phyloP scores from a whole-genome alignment of 1,140 invertebrate genomes.

The Pseudomyrmex flavicornis region DNA sequence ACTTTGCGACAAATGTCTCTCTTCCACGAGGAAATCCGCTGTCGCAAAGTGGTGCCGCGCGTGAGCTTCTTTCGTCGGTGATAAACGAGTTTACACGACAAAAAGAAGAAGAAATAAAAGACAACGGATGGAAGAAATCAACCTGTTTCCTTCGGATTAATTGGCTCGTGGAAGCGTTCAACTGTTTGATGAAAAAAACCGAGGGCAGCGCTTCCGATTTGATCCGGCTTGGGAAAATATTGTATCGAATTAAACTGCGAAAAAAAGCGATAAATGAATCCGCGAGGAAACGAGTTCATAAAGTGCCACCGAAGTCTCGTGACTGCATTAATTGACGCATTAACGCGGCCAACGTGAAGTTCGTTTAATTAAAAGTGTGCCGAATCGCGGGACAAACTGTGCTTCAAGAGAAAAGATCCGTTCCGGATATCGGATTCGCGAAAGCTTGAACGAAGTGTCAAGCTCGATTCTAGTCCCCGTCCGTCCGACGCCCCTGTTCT shows the following conservation, averaged over 20 bases:
- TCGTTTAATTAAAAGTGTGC: constrained; percentile 30
- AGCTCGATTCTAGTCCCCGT: constrained; percentile 11
- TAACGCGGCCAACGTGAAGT: constrained; percentile 1
- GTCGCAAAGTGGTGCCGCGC: background rate
- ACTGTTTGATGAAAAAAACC: background rate
- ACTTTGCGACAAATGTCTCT: constrained; percentile 34
- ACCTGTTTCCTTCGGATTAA: constrained; percentile 17
- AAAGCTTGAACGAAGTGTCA: constrained; percentile 20
- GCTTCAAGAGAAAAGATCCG: background rate
- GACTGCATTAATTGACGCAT: constrained; percentile 7
- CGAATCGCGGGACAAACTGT: background rate
- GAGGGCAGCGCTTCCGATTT: background rate
- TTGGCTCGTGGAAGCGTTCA: constrained; percentile 15
- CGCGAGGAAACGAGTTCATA: constrained; percentile 7
- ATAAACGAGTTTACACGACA: background rate
- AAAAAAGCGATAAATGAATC: constrained; percentile 5
- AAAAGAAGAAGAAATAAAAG: background rate
- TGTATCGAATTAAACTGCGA: constrained; percentile 22
- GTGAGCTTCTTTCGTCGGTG: background rate
- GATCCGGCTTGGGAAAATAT: background rate
- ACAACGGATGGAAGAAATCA: background rate
- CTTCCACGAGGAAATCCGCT: background rate
- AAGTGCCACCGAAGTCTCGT: constrained; percentile 8
- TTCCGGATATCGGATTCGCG: background rate
- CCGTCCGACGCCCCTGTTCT: constrained; percentile 2